A percentile compares a stretch with the other conserved stretches of the same genome.
Conservation (phyloP, 2,888 invertebrate species). For the Thera obeliscata region DNA sequence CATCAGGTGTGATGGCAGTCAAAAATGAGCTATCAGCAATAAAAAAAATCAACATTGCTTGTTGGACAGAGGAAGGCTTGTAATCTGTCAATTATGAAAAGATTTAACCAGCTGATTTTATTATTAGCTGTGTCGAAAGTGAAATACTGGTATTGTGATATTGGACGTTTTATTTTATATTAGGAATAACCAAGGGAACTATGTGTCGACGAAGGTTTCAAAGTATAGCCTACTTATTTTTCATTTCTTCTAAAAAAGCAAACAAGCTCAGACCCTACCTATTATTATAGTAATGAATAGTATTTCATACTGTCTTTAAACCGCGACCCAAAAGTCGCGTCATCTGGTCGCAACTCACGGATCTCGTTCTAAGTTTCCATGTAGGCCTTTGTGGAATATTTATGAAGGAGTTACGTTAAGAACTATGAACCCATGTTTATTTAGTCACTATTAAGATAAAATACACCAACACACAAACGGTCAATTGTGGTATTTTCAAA, state of each 20-base stretch:
- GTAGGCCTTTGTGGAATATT: slow-evolving; percentile 40
- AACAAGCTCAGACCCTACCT: too few relatives aligned
- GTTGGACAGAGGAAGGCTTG: background rate
- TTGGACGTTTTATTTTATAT: background rate
- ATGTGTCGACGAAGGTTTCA: too few relatives aligned
- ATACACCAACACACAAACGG: slow-evolving; percentile 1
- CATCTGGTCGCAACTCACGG: slow-evolving; percentile 9
- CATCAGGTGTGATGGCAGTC: too few relatives aligned
- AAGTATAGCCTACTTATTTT: too few relatives aligned
- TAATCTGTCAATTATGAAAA: background rate
- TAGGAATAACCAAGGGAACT: too few relatives aligned
- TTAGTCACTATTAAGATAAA: slow-evolving; percentile 25
- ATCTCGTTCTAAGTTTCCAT: slow-evolving; percentile 31
- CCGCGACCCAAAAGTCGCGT: slow-evolving; percentile 2
- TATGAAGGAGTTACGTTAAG: slow-evolving; percentile 38
- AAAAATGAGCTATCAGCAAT: too few relatives aligned
- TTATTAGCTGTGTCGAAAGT: slow-evolving; percentile 6
- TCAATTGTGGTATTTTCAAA: background rate
- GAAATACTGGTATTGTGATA: slow-evolving; percentile 1
- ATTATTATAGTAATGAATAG: too few relatives aligned
- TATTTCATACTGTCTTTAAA: background rate
- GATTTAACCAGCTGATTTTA: background rate
- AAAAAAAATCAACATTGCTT: background rate
- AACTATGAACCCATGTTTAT: slow-evolving; percentile 39
- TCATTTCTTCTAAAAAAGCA: too few relatives aligned